Conservation (phyloP, 2,113 vertebrate genomes). For the Rhagologus leucostigma region DNA sequence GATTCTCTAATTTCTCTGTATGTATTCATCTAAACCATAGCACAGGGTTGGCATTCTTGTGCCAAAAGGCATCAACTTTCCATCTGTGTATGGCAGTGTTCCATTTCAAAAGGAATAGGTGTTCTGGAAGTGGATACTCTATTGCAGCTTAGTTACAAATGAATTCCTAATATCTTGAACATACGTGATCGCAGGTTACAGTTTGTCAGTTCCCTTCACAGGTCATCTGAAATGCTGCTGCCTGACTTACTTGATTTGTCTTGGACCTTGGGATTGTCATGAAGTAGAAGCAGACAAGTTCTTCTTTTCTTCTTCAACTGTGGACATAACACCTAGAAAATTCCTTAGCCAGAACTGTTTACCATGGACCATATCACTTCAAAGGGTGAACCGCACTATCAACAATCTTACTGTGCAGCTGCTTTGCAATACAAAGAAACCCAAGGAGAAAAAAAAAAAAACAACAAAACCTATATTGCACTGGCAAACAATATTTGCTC, state of each 20-base stretch:
- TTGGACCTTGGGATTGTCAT: background rate
- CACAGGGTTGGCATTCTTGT: background rate
- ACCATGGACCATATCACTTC: background rate
- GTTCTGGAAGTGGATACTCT: background rate
- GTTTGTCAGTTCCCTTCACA: background rate
- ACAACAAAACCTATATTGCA: background rate
- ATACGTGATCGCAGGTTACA: background rate
- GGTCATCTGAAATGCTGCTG: background rate
- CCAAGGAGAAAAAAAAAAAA: background rate
- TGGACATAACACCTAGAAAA: conserved; percentile 1
- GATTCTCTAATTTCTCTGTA: background rate
- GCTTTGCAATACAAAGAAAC: conserved; percentile 17
- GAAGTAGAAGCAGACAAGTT: background rate
- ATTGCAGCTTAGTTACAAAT: background rate
- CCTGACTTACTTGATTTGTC: background rate
- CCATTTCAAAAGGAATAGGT: background rate
- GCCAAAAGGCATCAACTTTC: background rate
- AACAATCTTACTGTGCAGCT: conserved; percentile 1
- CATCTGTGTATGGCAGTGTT: background rate
- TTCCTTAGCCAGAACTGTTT: background rate
- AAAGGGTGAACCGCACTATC: conserved; percentile 14
- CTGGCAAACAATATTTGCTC: background rate
- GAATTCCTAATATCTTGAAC: background rate
- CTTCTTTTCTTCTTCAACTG: background rate
- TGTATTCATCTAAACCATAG: background rate